These are phyloP conservation scores for Meriones psammophilus DNA, from an alignment of 2,797 vertebrate genomes.

Conservation along the genomic window DNA sequence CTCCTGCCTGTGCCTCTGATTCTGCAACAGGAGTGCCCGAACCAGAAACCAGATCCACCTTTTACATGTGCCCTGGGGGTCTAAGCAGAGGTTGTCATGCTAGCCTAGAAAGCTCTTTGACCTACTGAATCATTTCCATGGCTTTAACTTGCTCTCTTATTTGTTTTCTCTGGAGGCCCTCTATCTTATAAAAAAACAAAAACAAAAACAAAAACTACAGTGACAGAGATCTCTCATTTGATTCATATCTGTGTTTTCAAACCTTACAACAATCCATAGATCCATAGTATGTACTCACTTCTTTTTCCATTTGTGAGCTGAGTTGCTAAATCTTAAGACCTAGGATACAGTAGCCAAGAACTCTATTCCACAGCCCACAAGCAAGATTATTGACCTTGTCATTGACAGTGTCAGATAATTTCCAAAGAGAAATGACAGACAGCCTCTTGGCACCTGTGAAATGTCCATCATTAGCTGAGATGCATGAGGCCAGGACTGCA, in stretches of 20 bases:
- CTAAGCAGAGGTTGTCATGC: background rate
- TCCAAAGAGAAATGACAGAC: background rate
- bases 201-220: too few relatives aligned
- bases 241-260: background rate
- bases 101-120: background rate
- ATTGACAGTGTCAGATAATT: background rate
- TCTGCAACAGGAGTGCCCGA: background rate
- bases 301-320: background rate
- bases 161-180: background rate
- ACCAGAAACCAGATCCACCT: background rate
- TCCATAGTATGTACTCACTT: background rate
- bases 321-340: background rate
- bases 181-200: background rate
- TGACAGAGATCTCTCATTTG: background rate
- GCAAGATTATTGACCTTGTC: background rate
- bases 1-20: background rate
- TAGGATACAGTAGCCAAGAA: background rate
- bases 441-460: background rate
- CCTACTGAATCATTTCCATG: background rate
- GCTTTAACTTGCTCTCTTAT: background rate
- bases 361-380: background rate
- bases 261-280: accelerated
- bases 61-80: background rate
- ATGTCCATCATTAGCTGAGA: background rate
- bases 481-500: background rate